phyloP scores from a whole-genome alignment of 2,113 vertebrate species.

The Myrmecophaga tridactyla region DNA sequence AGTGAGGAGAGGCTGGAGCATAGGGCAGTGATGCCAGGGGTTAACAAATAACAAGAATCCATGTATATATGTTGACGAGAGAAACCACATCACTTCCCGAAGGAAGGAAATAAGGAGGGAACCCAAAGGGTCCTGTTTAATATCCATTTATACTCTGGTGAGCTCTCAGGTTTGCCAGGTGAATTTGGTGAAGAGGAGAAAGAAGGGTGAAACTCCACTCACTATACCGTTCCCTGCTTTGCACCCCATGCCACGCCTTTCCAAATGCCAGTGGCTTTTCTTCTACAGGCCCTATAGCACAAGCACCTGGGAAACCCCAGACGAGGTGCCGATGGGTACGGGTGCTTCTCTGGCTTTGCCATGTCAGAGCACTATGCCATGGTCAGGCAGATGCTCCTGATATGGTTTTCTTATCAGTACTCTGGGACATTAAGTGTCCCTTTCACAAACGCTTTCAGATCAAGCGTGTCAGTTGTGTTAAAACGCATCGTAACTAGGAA shows the following conservation, averaged over 20 bases:
- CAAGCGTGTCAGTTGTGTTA: not conserved
- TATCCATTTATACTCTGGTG: too few species aligned
- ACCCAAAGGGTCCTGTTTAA: not conserved
- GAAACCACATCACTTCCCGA: not conserved
- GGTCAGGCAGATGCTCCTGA: not conserved
- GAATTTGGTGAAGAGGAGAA: not conserved
- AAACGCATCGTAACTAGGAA: not conserved
- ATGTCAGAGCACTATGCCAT: not conserved
- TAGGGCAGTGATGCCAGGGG: rapidly evolving
- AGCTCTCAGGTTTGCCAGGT: not conserved
- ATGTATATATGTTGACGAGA: not conserved
- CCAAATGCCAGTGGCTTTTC: not conserved
- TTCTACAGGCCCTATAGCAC: not conserved
- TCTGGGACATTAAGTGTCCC: not conserved
- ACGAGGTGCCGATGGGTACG: not conserved
- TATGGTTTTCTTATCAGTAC: not conserved
- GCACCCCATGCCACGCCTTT: not conserved
- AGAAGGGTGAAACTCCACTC: not conserved
- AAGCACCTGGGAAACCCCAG: not conserved
- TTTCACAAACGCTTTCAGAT: conserved; percentile 7
- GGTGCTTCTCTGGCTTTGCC: not conserved
- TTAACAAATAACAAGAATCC: not conserved
- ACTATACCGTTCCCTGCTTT: not conserved
- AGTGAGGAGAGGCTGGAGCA: not conserved
- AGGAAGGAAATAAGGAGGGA: not conserved